phyloP scores from a whole-genome alignment of 2,113 vertebrate genomes.

The Spea bombifrons region DNA sequence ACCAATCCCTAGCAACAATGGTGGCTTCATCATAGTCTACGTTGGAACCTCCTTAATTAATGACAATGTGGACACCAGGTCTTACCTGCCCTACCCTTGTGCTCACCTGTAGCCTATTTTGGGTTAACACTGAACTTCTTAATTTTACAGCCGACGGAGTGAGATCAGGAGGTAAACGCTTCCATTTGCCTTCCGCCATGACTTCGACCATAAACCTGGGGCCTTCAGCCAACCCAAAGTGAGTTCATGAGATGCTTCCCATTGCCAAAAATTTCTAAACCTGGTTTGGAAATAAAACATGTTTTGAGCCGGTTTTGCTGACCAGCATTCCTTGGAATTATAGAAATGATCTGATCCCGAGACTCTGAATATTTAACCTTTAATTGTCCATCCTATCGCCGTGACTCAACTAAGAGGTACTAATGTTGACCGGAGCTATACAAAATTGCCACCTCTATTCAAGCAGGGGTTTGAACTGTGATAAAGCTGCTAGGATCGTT shows the following conservation, averaged over 20 bases:
- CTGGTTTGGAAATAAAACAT: not conserved
- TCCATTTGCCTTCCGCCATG: slow-evolving; percentile 45
- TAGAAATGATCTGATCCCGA: no score
- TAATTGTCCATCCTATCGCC: no score
- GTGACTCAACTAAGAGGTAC: no score
- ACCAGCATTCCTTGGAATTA: no score
- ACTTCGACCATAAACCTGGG: slow-evolving; percentile 82
- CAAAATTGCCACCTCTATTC: no score
- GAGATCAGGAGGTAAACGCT: slow-evolving; percentile 5
- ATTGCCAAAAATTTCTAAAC: not conserved
- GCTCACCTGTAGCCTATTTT: not conserved
- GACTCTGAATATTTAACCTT: no score
- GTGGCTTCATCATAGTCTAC: no score
- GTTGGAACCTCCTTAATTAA: no score
- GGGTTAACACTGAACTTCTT: slow-evolving; percentile 16
- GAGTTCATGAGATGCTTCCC: slow-evolving; percentile 61
- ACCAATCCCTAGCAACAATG: no score
- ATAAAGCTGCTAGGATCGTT: no score
- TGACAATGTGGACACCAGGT: not conserved
- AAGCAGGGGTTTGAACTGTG: no score
- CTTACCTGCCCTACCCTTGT: not conserved
- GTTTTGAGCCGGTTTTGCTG: not conserved
- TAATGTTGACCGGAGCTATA: no score
- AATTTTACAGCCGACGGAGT: not conserved
- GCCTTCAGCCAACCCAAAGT: slow-evolving; percentile 96